Base-by-base conservation (phyloP, 2,797 vertebrate genomes). In the Hyperoplus immaculatus region DNA sequence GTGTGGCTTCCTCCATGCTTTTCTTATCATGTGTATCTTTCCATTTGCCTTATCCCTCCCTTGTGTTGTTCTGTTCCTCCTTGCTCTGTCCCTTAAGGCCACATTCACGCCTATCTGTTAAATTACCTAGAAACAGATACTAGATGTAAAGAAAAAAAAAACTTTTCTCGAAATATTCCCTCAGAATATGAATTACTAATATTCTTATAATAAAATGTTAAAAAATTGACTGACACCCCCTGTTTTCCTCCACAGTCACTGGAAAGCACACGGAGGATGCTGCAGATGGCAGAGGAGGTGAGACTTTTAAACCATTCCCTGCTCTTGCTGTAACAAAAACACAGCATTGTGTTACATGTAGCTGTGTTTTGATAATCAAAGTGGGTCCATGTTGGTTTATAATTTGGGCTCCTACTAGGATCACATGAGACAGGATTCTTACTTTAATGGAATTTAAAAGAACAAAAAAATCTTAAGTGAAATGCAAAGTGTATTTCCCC, bases 191-290 rank as follows among this genome's bases (percentile, higher is more conserved):
- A 42, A 15, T 15, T 50, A 9, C 11, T 18, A 53, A 38, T 46
- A 47, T 50, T 5, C 39, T 29, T 29, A 29, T 29, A 29, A 29
- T 29, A 29, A 29, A 29, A 29, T 29, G 29, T 29, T 3, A 29
- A 29, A 29, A 3, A 29, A 47, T 18, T 72, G 21, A 43, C 50
- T 16, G 64, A 82, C 41, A 8, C 16, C n/a, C 39, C 62, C 8
- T 66, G 4, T 77, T 53, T 65, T 21, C 63, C 54, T 66, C 69
- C 66, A 15, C 94, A 99, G 98, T 99, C 98, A 56, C 95, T 99
- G 94, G 98, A 99, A 93, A 98, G 98, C 92, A 99, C 98, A 71
- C 95, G 98, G 72, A 95, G 98, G 91, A 99, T 99, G 95, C 94
- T 97, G 80, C 95, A 95, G 88, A 82, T 99, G 95, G 96, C 97